Evolutionary conservation across 2,888 invertebrate genomes (phyloP), one percentile per base, ranked within the genome.

Genomic region (Synanthedon andrenaeformis): DNA sequence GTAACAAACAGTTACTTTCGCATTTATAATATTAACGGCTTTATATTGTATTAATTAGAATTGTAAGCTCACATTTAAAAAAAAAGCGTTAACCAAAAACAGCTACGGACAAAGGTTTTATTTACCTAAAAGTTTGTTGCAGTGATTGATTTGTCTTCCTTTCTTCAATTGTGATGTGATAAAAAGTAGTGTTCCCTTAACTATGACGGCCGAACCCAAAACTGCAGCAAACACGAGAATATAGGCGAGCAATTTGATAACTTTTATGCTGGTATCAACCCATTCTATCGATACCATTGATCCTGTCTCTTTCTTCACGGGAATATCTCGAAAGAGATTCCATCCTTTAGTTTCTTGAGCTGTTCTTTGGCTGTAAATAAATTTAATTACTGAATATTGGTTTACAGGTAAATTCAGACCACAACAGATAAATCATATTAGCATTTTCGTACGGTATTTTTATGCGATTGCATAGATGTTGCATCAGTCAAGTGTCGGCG

Each of bases 261-360:
- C 55, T 69, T 91, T 91, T 13, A 93, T 87, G 50, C 90, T 82
- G 53, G 82, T 67, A 51, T 92, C 90, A 52, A 94, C 82, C 76
- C 90, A 92, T 59, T 84, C 88, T 1, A 87, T 87, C 49, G 90
- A 89, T 13, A 88, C 90, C 83, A 91, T 91, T 1, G 94, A 94
- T 48, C 93, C 92, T 42, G 90, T 90, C 58, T 91, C 89, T 57
- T 89, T 88, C 70, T 91, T 90, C 53, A 92, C 88, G 1, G 94
- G 94, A 10, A 92, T 88, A 64, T 92, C 91, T 66, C 92, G 89
- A 75, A 96, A 96, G 12, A 92, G 89, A 70, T 96, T 93, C 96
- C 96, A 96, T 83, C 91, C 87, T 69, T 90, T 89, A 6, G 84
- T 76, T 63, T 90, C 89, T 82, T 90, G 80, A 42, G 85, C 79